phyloP scores from a whole-genome alignment of 2,797 vertebrate species.

The Cossypha polioptera region DNA sequence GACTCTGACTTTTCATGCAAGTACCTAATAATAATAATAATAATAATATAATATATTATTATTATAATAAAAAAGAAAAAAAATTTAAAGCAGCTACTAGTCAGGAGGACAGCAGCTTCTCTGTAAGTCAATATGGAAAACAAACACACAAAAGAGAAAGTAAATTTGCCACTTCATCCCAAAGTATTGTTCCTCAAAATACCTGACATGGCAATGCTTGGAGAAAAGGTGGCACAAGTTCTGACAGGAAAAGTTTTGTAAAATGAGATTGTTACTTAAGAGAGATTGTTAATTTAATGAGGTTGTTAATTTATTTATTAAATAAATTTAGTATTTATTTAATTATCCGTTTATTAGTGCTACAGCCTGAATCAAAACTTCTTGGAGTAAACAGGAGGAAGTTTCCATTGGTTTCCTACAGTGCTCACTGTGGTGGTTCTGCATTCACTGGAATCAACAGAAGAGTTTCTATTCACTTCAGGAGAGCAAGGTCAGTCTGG shows the following conservation, averaged over 20 bases:
- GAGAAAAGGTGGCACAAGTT: background rate
- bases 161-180: background rate
- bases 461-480: background rate
- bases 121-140: background rate
- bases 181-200: background rate
- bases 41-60: too few relatives aligned
- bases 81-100: background rate
- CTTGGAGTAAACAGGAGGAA: background rate
- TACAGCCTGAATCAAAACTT: background rate
- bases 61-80: background rate
- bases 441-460: background rate
- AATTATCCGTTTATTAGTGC: background rate
- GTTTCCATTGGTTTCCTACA: background rate
- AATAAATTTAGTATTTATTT: background rate
- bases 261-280: background rate
- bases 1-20: background rate
- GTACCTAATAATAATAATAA: background rate
- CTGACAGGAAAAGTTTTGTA: background rate
- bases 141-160: background rate
- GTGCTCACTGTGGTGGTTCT: background rate
- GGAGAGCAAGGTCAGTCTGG: background rate
- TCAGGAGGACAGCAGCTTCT: background rate
- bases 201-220: background rate
- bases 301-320: background rate
- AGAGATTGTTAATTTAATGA: background rate